These are phyloP conservation scores for Acrobasis repandana DNA, from an alignment of 2,888 invertebrate species.

Conservation along the genomic window DNA sequence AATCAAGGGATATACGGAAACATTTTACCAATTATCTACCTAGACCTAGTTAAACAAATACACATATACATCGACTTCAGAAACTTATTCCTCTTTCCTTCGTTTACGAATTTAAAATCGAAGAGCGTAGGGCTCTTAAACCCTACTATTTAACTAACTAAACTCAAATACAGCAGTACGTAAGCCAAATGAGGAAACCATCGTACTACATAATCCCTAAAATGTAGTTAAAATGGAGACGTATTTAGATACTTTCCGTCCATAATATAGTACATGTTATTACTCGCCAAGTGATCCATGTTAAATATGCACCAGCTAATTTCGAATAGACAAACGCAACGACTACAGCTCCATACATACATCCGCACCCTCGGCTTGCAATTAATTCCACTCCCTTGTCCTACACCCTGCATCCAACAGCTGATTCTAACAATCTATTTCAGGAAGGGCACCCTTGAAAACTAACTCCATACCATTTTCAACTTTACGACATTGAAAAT, in stretches of 20 bases:
- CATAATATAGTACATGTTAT: background rate
- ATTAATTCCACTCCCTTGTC: constrained; percentile 1
- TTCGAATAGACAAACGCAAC: background rate
- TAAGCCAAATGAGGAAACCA: no score
- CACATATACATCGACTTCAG: no score
- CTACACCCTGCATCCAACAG: constrained; percentile 19
- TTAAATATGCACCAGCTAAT: constrained; percentile 11
- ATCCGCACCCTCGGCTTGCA: constrained; percentile 5
- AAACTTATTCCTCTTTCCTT: no score
- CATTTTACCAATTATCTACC: no score
- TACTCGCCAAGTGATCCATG: background rate
- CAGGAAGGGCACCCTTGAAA: constrained; percentile 13
- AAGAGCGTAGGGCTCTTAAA: no score
- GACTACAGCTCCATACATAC: constrained; percentile 2
- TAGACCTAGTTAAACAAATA: no score
- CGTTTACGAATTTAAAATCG: no score
- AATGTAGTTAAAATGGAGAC: no score
- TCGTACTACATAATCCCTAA: no score
- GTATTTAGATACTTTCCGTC: background rate
- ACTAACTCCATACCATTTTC: background rate
- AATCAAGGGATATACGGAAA: no score
- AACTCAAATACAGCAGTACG: no score
- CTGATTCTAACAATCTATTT: constrained; percentile 24
- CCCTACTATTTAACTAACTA: no score
- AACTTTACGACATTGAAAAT: background rate